Base-by-base conservation (phyloP, 2,113 vertebrate genomes). In the Epinephelus fuscoguttatus region DNA sequence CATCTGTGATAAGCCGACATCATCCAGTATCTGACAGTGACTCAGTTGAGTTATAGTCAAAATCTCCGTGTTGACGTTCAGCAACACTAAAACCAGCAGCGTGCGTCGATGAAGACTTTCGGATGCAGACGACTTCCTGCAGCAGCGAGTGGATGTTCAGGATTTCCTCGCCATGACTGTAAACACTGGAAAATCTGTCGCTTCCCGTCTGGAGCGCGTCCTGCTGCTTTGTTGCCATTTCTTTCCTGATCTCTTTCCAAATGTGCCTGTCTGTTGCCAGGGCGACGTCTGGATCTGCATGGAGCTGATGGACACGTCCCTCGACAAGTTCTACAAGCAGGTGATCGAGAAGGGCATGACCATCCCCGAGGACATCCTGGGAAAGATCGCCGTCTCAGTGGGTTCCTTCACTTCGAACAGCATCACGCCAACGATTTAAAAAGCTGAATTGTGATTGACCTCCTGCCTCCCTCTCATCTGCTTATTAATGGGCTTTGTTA, bases 261-360 rank as follows among this genome's bases (percentile, higher is more conserved):
- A 68, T 40, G 3, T 14, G 0, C 25, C 84, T 0, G 53, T 56
- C 10, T 80, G 82, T 90, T 84, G 72, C 53, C 92, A 99, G 98
- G 98, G 98, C 8, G 98, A 99, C 0, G 98, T 99, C 45, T 99
- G 98, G 98, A 99, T 99, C 92, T 99, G 98, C 88, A 99, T 99
- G 98, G 98, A 99, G 92, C 95, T 99, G 87, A 99, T 99, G 98
- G 98, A 99, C 92, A 99, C 98, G 0, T 99, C 98, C 7, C 93
- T 99, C 92, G 98, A 99, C 90, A 99, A 99, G 87, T 99, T 99
- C 94, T 99, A 99, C 94, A 99, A 99, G 89, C 96, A 97, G 14
- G 98, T 99, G 73, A 98, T 98, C 50, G 98, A 99, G 94, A 98
- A 97, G 92, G 96, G 96, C 55, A 93, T 96, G 91, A 96, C 89